Evolutionary conservation across 1,140 invertebrate species (phyloP).

Genomic region (Sweltsa coloradensis): DNA sequence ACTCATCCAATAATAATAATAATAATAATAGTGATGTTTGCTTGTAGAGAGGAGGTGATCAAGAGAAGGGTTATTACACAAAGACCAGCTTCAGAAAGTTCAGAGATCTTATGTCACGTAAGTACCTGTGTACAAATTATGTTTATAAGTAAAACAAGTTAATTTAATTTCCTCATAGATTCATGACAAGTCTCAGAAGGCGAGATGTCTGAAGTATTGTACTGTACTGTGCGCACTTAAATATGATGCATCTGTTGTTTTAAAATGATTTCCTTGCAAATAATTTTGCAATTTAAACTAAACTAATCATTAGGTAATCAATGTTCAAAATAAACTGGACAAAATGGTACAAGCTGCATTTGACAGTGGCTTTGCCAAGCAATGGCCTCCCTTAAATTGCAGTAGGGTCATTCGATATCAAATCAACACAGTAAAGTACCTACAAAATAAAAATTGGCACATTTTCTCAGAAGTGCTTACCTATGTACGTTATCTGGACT

Average conservation of each 20-base stretch:
- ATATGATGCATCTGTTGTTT: not conserved
- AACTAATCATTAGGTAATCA: too few species aligned
- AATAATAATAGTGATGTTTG: slow-evolving; percentile 12
- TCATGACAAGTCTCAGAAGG: slow-evolving; percentile 3
- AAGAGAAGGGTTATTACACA: slow-evolving; percentile 50
- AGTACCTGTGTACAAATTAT: too few species aligned
- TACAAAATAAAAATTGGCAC: too few species aligned
- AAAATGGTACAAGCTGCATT: too few species aligned
- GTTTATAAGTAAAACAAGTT: slow-evolving; percentile 1
- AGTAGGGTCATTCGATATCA: too few species aligned
- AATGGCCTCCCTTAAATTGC: too few species aligned
- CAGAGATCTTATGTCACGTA: slow-evolving; percentile 76
- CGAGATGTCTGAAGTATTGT: slow-evolving; percentile 2
- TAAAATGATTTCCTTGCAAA: slow-evolving; percentile 2
- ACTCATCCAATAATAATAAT: too few species aligned
- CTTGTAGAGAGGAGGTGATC: slow-evolving; percentile 43
- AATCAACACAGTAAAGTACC: too few species aligned
- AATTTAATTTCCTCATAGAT: slow-evolving; percentile 6
- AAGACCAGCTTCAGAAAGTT: slow-evolving; percentile 56
- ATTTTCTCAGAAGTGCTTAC: too few species aligned
- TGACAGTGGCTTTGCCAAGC: too few species aligned
- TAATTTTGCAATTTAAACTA: not conserved
- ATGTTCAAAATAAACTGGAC: too few species aligned
- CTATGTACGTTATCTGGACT: too few species aligned
- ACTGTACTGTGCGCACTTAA: slow-evolving; percentile 9